Conservation (phyloP, 2,888 invertebrate species). For the Amphipyra berbera region DNA sequence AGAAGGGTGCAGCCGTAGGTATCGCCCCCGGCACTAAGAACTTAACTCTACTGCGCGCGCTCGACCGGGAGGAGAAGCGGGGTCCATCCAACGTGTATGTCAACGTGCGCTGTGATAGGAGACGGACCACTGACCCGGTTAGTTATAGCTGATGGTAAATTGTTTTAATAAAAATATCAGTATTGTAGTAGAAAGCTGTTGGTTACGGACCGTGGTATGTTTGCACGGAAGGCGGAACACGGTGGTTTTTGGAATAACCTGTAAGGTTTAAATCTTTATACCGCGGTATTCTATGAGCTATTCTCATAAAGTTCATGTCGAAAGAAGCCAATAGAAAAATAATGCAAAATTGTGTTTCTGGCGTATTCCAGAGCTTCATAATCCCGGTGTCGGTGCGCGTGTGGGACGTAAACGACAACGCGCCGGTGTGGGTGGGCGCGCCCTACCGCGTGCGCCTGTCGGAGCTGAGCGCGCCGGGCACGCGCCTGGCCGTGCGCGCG, state of each 20-base stretch:
- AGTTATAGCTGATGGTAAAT: slow-evolving; percentile 39
- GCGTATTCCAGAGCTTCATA: slow-evolving; percentile 90
- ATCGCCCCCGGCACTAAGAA: slow-evolving; percentile 95
- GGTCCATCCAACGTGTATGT: slow-evolving; percentile 96
- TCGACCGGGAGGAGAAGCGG: slow-evolving; percentile 95
- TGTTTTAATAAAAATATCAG: not conserved
- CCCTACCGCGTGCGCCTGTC: slow-evolving; percentile 95
- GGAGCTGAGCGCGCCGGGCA: slow-evolving; percentile 93
- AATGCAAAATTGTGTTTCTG: no score
- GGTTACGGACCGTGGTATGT: no score
- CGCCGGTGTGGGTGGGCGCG: slow-evolving; percentile 94
- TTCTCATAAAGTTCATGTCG: no score
- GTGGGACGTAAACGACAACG: slow-evolving; percentile 97
- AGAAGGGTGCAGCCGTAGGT: slow-evolving; percentile 94
- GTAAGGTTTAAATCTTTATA: no score
- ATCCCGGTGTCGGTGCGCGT: slow-evolving; percentile 96
- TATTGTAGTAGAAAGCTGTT: no score
- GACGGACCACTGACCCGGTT: slow-evolving; percentile 94
- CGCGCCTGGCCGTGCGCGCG: slow-evolving; percentile 94
- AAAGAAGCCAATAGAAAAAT: no score
- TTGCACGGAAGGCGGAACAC: no score
- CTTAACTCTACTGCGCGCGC: slow-evolving; percentile 92
- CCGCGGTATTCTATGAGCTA: no score
- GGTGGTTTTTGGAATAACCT: not conserved
- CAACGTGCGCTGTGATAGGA: slow-evolving; percentile 95